A percentile compares a stretch with the other conserved stretches of the same genome.
Evolutionary conservation across 2,888 invertebrate genomes (phyloP).

Genomic region (Synergus gifuensis): DNA sequence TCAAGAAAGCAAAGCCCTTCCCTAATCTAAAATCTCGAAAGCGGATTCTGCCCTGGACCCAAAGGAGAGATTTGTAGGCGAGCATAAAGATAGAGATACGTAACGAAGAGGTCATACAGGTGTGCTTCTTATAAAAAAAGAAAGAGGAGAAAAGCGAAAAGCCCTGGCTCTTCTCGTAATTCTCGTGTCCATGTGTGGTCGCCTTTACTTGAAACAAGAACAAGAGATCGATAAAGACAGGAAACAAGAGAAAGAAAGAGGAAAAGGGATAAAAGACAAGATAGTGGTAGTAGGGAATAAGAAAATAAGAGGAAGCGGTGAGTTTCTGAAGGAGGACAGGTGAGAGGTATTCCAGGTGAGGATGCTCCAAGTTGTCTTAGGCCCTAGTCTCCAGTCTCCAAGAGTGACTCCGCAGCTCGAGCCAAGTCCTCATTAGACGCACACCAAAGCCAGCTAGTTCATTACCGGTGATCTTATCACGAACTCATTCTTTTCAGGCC

Average conservation of each 20-base stretch:
- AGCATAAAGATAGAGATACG: not conserved
- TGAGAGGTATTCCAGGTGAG: slow-evolving; percentile 56
- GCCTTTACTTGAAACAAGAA: slow-evolving; percentile 46
- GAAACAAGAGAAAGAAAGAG: slow-evolving; percentile 1
- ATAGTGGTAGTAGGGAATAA: slow-evolving; percentile 25
- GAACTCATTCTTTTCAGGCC: slow-evolving; percentile 65
- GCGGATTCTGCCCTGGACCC: not conserved
- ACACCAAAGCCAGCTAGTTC: slow-evolving; percentile 67
- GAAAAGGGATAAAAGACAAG: slow-evolving; percentile 1
- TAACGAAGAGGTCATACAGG: slow-evolving; percentile 24
- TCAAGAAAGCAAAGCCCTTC: not conserved
- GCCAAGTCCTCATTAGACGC: slow-evolving; percentile 70
- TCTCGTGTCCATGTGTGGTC: slow-evolving; percentile 47
- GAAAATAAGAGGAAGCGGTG: slow-evolving; percentile 4
- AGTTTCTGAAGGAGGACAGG: slow-evolving; percentile 46
- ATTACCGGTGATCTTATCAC: slow-evolving; percentile 73
- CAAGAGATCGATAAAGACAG: slow-evolving; percentile 12
- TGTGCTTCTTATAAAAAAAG: slow-evolving; percentile 7
- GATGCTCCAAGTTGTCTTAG: slow-evolving; percentile 51
- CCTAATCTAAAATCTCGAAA: slow-evolving; percentile 1
- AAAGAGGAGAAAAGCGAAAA: slow-evolving; percentile 4
- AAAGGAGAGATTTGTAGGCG: not conserved
- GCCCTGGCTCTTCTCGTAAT: slow-evolving; percentile 12
- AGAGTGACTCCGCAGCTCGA: slow-evolving; percentile 56
- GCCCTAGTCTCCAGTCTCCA: slow-evolving; percentile 40